Percentiles rank a stretch among this genome's conserved stretches.
Conservation (phyloP, 2,888 invertebrate genomes). For the Cylindroiulus punctatus region DNA sequence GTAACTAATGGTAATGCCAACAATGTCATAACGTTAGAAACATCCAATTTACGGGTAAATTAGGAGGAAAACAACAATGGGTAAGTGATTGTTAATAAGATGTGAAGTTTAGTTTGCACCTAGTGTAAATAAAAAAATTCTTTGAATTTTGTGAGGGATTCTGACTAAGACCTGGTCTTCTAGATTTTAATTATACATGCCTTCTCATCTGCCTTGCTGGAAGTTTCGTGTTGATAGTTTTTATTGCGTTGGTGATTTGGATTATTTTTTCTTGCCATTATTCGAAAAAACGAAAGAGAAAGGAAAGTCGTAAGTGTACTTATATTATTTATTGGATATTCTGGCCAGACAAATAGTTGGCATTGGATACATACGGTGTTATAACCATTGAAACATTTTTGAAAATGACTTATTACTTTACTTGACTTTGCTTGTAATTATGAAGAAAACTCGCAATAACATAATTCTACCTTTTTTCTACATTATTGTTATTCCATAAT, state of each 20-base stretch:
- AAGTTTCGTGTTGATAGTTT: background rate
- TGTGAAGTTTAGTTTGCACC: too few relatives aligned
- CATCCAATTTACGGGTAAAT: background rate
- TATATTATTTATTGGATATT: background rate
- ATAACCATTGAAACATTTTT: too few relatives aligned
- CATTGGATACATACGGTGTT: background rate
- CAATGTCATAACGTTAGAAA: background rate
- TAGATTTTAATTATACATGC: background rate
- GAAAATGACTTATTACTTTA: too few relatives aligned
- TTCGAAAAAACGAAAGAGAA: background rate
- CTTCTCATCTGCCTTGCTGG: background rate
- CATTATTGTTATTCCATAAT: too few relatives aligned
- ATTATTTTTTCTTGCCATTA: background rate
- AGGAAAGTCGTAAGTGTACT: background rate
- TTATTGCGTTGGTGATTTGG: background rate
- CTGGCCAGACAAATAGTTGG: background rate
- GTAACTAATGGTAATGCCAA: background rate
- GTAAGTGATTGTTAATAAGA: background rate
- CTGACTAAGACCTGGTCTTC: background rate
- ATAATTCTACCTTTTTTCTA: too few relatives aligned
- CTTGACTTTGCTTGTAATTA: too few relatives aligned
- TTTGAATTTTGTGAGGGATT: background rate
- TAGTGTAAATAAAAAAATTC: background rate
- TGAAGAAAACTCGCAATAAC: too few relatives aligned
- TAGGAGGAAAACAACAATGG: background rate